A percentile compares a stretch with the other conserved stretches of the same genome.
These are phyloP conservation scores for Sapajus apella DNA, from an alignment of 2,113 vertebrate species.

Conservation along the genomic window DNA sequence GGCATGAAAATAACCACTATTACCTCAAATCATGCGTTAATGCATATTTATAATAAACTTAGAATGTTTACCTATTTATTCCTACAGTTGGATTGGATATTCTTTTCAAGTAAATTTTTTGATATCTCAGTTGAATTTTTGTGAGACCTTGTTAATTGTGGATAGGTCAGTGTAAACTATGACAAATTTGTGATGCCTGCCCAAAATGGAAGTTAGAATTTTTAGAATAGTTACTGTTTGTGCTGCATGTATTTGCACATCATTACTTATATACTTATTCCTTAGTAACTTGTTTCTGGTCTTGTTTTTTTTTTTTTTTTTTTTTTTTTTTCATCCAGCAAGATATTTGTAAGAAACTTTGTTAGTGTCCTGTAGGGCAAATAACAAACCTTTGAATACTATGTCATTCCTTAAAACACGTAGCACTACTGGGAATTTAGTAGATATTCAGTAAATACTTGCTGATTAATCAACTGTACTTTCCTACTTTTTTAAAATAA, in stretches of 20 bases:
- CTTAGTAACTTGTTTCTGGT: background rate
- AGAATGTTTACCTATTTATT: background rate
- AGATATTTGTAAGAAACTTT: slow-evolving; percentile 18
- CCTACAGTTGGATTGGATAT: background rate
- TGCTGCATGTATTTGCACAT: background rate
- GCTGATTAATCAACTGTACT: background rate
- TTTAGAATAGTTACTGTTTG: background rate
- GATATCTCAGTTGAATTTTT: background rate
- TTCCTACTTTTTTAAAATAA: background rate
- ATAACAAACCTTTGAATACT: background rate
- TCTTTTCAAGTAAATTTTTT: background rate
- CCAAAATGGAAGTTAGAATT: background rate
- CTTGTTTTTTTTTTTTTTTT: background rate
- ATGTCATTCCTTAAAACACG: background rate
- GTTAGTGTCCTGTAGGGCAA: background rate
- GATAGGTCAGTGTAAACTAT: background rate
- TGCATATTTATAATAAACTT: slow-evolving; percentile 19
- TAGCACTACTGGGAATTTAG: background rate
- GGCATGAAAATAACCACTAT: background rate
- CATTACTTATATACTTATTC: background rate
- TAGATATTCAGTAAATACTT: background rate
- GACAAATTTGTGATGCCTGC: background rate
- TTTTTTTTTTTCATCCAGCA: background rate
- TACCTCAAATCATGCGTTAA: background rate
- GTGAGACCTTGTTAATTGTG: background rate